Base-by-base conservation (phyloP, 2,113 vertebrate species). In the Scytalopus superciliaris region DNA sequence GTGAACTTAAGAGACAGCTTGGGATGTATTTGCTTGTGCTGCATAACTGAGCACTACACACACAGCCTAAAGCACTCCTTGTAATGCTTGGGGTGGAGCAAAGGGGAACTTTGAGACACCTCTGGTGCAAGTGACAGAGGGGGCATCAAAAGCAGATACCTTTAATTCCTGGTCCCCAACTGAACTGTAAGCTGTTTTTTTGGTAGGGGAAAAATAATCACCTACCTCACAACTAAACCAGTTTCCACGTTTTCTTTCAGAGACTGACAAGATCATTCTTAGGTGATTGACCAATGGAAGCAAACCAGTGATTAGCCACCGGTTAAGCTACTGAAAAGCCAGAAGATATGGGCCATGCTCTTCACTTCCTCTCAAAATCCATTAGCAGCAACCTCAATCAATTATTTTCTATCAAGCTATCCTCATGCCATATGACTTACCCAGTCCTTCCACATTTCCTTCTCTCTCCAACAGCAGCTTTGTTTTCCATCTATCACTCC, bases 351-450 rank as follows among this genome's bases (percentile, higher is more conserved):
- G 39, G 18, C 37, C 11, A 52, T 30, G 62, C 13, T 77, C 52
- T 23, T 81, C 18, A 85, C 17, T 84, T 76, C 49, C 57, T 79
- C 62, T 92, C 55, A 72, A 79, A 86, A 67, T 62, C 39, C 76
- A 77, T 7, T 10, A 73, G 42, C 63, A 83, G 7, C 37, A 73
- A 28, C 19, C n/a, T 76, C 39, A 56, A 10, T 21, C 0, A 3
- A 13, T 81, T 70, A 18, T 63, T 25, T 68, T 47, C 9, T 59
- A 21, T 10, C 47, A 15, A 93, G 24, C 44, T 68, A 14, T 60
- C 35, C 35, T 52, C n/a, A 75, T 64, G 40, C 35, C 67, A 35
- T 60, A 33, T 0, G 3, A 85, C 49, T 88, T 76, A 79, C 9
- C 33, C 59, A 44, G 19, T 73, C 50, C 37, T 66, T 88, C 40